phyloP scores from a whole-genome alignment of 1,140 invertebrate genomes.

The Pissodes strobi region DNA sequence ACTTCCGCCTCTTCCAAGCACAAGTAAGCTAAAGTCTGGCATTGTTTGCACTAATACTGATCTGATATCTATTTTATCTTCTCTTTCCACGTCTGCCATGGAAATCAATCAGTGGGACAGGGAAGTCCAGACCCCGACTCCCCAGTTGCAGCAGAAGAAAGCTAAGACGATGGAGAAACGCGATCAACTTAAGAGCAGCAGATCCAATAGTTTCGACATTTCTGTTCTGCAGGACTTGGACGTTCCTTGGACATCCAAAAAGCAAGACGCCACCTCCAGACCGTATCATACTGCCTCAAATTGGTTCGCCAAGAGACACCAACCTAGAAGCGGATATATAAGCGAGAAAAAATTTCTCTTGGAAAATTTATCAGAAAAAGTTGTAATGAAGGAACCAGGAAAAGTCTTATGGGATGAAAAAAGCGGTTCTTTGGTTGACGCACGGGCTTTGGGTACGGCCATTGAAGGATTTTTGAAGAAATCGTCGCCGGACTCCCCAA shows the following conservation, averaged over 20 bases:
- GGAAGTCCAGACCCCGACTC: constrained; percentile 46
- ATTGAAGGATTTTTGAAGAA: constrained; percentile 77
- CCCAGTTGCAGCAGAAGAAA: constrained; percentile 37
- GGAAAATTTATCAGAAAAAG: constrained; percentile 58
- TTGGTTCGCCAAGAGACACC: constrained; percentile 76
- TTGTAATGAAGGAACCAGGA: constrained; percentile 49
- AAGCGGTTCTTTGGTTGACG: constrained; percentile 75
- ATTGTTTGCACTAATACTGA: constrained; percentile 81
- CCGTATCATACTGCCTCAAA: constrained; percentile 59
- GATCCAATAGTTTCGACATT: constrained; percentile 81
- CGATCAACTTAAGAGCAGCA: constrained; percentile 34
- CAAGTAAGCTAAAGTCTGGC: constrained; percentile 56
- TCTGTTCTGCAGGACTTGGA: constrained; percentile 67
- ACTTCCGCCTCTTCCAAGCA: constrained; percentile 56
- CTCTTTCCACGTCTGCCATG: constrained; percentile 76
- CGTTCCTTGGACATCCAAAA: constrained; percentile 37
- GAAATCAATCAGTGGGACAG: constrained; percentile 71
- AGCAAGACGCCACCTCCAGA: constrained; percentile 33
- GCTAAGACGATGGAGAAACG: not conserved
- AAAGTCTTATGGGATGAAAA: constrained; percentile 73
- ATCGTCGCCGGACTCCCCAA: constrained; percentile 53
- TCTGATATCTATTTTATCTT: constrained; percentile 76
- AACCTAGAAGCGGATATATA: constrained; percentile 69
- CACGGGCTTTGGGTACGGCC: constrained; percentile 75
- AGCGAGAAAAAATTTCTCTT: constrained; percentile 53